Evolutionary conservation across 2,797 vertebrate genomes (phyloP).

Genomic region (Chaenodraco wilsoni): DNA sequence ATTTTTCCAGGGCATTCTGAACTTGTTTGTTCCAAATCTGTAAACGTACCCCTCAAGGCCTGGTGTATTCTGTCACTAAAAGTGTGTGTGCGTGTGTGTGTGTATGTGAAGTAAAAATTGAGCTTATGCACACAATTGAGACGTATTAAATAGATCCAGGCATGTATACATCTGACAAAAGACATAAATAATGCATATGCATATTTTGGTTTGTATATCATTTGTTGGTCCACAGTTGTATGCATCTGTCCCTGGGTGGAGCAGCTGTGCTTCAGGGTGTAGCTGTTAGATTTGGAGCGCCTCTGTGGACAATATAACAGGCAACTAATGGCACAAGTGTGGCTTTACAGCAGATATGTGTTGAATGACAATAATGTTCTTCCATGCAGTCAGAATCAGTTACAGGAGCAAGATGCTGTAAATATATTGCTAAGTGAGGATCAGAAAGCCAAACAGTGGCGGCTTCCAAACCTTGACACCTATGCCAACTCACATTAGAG

Average conservation of each 20-base stretch:
- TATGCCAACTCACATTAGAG: slow-evolving; percentile 5
- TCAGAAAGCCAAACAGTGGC: slow-evolving; percentile 17
- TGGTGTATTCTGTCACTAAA: too few relatives aligned
- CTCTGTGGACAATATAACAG: slow-evolving; percentile 9
- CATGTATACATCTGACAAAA: neutral
- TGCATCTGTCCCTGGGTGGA: neutral
- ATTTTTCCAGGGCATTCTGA: neutral
- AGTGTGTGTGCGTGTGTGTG: too few relatives aligned
- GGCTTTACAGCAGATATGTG: slow-evolving; percentile 25
- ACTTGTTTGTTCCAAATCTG: neutral
- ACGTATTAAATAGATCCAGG: slow-evolving; percentile 2
- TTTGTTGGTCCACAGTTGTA: neutral
- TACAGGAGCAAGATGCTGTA: slow-evolving; percentile 9
- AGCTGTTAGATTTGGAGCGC: slow-evolving; percentile 36
- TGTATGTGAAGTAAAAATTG: neutral
- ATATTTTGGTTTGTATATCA: too few relatives aligned
- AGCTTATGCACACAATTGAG: neutral
- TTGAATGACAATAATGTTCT: slow-evolving; percentile 27
- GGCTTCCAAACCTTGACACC: slow-evolving; percentile 14
- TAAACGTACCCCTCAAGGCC: too few relatives aligned
- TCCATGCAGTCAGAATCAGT: slow-evolving; percentile 36
- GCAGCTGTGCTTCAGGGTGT: slow-evolving; percentile 8
- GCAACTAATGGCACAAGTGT: slow-evolving; percentile 12
- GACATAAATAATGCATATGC: neutral
- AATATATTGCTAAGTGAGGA: slow-evolving; percentile 24